Evolutionary conservation across 2,797 vertebrate genomes (phyloP).

Genomic region (Aphelocoma californica): DNA sequence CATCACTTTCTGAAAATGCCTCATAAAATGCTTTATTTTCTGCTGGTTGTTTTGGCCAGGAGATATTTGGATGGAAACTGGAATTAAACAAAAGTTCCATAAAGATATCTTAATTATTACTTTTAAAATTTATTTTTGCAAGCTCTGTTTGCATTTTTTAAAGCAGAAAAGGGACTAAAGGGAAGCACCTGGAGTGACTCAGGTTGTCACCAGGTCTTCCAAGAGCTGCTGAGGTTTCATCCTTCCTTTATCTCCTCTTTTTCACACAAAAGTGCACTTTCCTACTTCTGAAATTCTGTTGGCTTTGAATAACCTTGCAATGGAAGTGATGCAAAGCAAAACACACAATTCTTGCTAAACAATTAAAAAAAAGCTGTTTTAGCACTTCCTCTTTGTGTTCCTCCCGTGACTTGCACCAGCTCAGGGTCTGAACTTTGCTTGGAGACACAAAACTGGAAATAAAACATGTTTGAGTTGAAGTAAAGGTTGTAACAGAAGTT

Average conservation of each 20-base stretch:
- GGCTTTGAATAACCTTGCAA: background rate
- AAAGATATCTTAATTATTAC: too few species aligned
- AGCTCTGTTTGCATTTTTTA: background rate
- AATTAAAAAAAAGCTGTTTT: background rate
- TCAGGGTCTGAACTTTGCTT: background rate
- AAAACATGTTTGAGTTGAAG: background rate
- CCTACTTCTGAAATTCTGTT: background rate
- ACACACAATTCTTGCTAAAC: background rate
- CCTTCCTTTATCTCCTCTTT: background rate
- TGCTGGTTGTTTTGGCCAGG: background rate
- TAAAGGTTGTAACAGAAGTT: background rate
- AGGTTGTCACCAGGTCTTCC: background rate
- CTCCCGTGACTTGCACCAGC: background rate
- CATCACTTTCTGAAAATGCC: background rate
- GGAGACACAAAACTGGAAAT: background rate
- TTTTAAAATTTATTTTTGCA: background rate
- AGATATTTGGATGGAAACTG: background rate
- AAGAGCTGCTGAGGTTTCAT: background rate
- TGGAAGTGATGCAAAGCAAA: background rate
- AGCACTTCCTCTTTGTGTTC: background rate
- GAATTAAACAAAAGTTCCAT: background rate
- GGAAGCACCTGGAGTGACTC: background rate
- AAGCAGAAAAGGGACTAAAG: background rate
- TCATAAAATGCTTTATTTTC: background rate
- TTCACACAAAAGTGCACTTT: background rate